These are phyloP conservation scores for Pentalonia nigronervosa DNA, from an alignment of 1,140 invertebrate species.

Conservation along the genomic window DNA sequence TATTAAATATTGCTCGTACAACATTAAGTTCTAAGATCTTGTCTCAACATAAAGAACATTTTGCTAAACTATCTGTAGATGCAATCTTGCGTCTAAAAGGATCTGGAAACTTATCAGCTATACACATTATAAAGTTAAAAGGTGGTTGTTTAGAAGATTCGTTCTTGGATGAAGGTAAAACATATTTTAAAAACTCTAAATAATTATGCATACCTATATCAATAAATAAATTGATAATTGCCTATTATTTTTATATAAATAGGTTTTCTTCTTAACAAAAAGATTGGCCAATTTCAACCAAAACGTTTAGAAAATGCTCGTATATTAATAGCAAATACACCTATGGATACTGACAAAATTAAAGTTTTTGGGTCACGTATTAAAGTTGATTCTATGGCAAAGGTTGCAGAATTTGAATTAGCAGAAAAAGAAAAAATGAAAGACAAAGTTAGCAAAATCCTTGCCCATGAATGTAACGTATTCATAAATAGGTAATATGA, in stretches of 20 bases:
- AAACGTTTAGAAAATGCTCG: constrained; percentile 85
- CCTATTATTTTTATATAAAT: neutral
- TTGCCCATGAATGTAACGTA: constrained; percentile 95
- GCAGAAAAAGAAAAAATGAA: constrained; percentile 99
- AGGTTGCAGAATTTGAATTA: constrained; percentile 96
- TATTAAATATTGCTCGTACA: constrained; percentile 96
- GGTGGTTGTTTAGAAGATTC: constrained; percentile 94
- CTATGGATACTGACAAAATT: constrained; percentile 99
- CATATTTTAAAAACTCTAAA: neutral
- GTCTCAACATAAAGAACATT: constrained; percentile 96
- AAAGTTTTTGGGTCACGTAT: constrained; percentile 99
- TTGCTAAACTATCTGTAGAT: constrained; percentile 93
- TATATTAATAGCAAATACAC: constrained; percentile 99
- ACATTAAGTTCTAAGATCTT: constrained; percentile 98
- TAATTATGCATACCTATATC: neutral
- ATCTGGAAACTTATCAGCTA: constrained; percentile 92
- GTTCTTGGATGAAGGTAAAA: constrained; percentile 91
- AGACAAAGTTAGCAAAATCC: constrained; percentile 97
- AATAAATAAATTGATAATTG: constrained; percentile 21
- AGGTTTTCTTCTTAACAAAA: constrained; percentile 96
- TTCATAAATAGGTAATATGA: constrained; percentile 89
- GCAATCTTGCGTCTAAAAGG: constrained; percentile 95
- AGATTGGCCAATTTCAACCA: constrained; percentile 88
- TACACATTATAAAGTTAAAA: constrained; percentile 97
- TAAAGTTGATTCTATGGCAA: constrained; percentile 96